Conservation (phyloP, 2,888 invertebrate genomes). For the Galerucella pusilla region DNA sequence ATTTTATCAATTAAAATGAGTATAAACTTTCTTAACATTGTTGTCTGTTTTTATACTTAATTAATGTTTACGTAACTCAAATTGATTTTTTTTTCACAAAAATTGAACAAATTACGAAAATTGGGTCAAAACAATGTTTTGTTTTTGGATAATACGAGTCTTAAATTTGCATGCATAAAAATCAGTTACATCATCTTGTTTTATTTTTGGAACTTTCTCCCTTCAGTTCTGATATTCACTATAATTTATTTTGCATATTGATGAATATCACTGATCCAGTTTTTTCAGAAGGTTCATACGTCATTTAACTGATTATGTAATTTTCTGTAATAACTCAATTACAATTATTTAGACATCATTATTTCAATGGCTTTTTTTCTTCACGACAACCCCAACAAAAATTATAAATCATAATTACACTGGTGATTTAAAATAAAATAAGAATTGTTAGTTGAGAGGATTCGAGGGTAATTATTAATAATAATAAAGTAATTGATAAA, state of each 20-base stretch:
- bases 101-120: conserved; percentile 22
- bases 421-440: no score
- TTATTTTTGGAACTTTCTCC: conserved; percentile 37
- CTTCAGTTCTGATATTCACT: conserved; percentile 27
- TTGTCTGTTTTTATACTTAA: conserved; percentile 16
- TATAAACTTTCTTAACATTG: conserved; percentile 14
- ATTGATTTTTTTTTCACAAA: conserved; percentile 14
- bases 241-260: conserved; percentile 33
- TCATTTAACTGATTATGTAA: conserved; percentile 25
- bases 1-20: conserved; percentile 15
- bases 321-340: conserved; percentile 26
- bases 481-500: no score
- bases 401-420: not conserved
- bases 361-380: not conserved
- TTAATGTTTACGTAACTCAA: conserved; percentile 15
- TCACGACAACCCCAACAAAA: not conserved
- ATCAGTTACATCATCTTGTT: conserved; percentile 29
- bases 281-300: conserved; percentile 19
- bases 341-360: conserved; percentile 22
- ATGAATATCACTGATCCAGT: conserved; percentile 33
- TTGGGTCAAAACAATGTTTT: conserved; percentile 32
- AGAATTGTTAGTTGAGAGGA: no score
- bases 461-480: no score
- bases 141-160: conserved; percentile 26
- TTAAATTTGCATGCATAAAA: conserved; percentile 29